A percentile compares a stretch with the other conserved stretches of the same genome.
phyloP scores from a whole-genome alignment of 2,888 invertebrate genomes.

The Panopea generosa region DNA sequence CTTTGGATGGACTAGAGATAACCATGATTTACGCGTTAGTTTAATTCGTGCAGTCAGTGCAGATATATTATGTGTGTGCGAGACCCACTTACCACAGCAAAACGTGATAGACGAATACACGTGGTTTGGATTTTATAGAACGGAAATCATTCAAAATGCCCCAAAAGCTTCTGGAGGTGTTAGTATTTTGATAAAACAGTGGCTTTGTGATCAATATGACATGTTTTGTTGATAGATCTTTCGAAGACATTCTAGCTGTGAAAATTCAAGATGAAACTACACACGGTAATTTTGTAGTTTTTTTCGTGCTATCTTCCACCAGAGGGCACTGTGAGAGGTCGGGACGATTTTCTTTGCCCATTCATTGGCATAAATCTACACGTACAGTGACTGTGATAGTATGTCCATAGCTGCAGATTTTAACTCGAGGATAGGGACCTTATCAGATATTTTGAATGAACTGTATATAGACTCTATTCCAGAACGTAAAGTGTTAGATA shows the following conservation, averaged over 20 bases:
- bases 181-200: constrained; percentile 19
- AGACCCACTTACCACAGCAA: constrained; percentile 25
- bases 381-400: constrained; percentile 14
- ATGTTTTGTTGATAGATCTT: constrained; percentile 30
- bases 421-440: constrained; percentile 21
- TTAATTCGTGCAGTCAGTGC: constrained; percentile 8
- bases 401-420: constrained; percentile 20
- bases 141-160: constrained; percentile 24
- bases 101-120: constrained; percentile 10
- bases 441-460: constrained; percentile 12
- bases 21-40: constrained; percentile 19
- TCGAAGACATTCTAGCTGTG: constrained; percentile 17
- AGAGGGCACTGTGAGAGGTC: constrained; percentile 13
- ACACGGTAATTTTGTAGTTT: background rate
- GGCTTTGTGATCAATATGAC: constrained; percentile 12
- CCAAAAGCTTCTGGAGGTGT: constrained; percentile 41
- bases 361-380: constrained; percentile 15
- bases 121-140: constrained; percentile 39
- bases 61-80: constrained; percentile 37
- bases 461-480: constrained; percentile 16
- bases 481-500: constrained; percentile 5
- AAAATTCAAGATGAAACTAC: constrained; percentile 11
- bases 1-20: constrained; percentile 48
- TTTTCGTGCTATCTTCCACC: constrained; percentile 22
- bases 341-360: constrained; percentile 15